phyloP scores from a whole-genome alignment of 2,113 vertebrate species.

The Scartelaos histophorus region DNA sequence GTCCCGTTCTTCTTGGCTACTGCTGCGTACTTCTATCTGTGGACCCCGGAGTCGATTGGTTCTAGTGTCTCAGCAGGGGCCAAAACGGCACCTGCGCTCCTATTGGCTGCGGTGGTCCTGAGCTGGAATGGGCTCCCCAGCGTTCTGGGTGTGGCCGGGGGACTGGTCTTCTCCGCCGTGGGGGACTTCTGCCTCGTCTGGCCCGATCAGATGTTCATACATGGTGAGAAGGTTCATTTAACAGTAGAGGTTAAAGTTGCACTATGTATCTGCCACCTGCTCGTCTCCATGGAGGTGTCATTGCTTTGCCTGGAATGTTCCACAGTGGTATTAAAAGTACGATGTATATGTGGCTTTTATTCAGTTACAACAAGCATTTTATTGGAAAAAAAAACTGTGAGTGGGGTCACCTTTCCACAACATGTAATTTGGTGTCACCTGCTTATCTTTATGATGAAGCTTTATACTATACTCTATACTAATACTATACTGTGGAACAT shows the following conservation, averaged over 20 bases:
- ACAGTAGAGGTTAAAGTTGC: too few relatives aligned
- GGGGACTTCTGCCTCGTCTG: constrained; percentile 85
- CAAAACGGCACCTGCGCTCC: constrained; percentile 78
- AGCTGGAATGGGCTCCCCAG: constrained; percentile 69
- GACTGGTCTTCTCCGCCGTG: constrained; percentile 77
- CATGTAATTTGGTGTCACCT: too few relatives aligned
- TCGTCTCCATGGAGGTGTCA: too few relatives aligned
- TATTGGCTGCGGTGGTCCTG: constrained; percentile 70
- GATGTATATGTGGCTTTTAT: too few relatives aligned
- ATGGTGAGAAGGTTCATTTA: constrained; percentile 22
- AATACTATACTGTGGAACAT: too few relatives aligned
- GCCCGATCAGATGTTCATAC: constrained; percentile 77
- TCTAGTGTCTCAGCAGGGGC: constrained; percentile 70
- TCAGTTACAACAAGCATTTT: too few relatives aligned
- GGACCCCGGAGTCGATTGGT: constrained; percentile 66
- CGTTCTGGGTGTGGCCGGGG: constrained; percentile 64
- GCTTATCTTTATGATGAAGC: neutral
- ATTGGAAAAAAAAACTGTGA: too few relatives aligned
- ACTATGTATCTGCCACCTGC: too few relatives aligned
- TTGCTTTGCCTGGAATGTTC: too few relatives aligned
- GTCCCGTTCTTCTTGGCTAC: constrained; percentile 71
- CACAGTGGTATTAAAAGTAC: too few relatives aligned
- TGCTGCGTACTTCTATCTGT: constrained; percentile 72
- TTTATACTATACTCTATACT: too few relatives aligned
- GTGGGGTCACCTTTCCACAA: too few relatives aligned